Evolutionary conservation across 2,888 invertebrate genomes (phyloP).

Genomic region (Drosophila merina): DNA sequence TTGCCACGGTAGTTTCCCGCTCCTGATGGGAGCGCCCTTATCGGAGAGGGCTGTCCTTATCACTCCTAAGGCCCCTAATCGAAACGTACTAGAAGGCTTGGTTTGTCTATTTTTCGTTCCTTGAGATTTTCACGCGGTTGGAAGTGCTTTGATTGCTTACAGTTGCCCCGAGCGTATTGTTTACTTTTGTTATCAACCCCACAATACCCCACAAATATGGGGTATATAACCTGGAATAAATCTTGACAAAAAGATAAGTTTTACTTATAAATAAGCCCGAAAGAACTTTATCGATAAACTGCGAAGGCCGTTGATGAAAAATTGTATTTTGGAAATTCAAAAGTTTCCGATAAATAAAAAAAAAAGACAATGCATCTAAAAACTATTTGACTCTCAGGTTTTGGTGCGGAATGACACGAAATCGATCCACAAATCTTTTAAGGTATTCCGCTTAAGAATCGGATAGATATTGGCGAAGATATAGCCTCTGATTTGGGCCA

Average conservation of each 20-base stretch:
- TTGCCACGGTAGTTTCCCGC: slow-evolving; percentile 27
- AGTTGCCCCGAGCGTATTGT: slow-evolving; percentile 8
- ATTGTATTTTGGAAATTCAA: no score
- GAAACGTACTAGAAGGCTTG: slow-evolving; percentile 22
- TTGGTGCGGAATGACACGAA: no score
- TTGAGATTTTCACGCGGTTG: slow-evolving; percentile 9
- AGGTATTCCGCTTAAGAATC: no score
- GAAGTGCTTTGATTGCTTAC: slow-evolving; percentile 3
- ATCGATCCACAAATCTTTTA: no score
- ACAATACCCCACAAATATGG: slow-evolving; percentile 1
- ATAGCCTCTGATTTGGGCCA: no score
- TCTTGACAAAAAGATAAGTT: background rate
- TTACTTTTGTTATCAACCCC: slow-evolving; percentile 1
- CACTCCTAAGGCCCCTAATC: slow-evolving; percentile 5
- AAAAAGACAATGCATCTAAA: no score
- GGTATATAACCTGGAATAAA: slow-evolving; percentile 2
- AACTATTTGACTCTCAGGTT: no score
- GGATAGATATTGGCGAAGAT: no score
- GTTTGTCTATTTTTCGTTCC: slow-evolving; percentile 21
- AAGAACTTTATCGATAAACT: background rate
- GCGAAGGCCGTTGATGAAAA: no score
- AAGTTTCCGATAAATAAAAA: no score
- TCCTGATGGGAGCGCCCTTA: slow-evolving; percentile 28
- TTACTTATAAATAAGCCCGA: background rate
- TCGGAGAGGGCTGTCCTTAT: slow-evolving; percentile 58